These are phyloP conservation scores for Alcedo atthis DNA, from an alignment of 2,797 vertebrate species.

Conservation along the genomic window DNA sequence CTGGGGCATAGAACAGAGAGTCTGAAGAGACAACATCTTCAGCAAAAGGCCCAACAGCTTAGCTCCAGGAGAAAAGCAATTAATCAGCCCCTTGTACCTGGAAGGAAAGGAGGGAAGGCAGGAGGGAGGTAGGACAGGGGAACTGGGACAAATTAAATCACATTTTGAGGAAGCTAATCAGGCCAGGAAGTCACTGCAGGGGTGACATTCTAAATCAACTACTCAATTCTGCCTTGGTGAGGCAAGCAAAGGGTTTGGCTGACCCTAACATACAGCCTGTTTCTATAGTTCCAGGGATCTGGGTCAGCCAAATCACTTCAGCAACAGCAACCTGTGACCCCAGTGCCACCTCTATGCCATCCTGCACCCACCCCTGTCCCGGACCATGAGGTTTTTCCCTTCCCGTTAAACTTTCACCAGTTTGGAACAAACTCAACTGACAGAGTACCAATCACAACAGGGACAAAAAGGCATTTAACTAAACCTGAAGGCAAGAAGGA, in stretches of 20 bases:
- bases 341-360: neutral
- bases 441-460: neutral
- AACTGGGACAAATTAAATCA: neutral
- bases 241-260: neutral
- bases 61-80: neutral
- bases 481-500: slow-evolving; percentile 9
- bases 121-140: neutral
- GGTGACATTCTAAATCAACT: neutral
- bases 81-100: neutral
- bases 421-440: neutral
- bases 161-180: neutral
- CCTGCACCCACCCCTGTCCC: neutral
- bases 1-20: slow-evolving; percentile 68
- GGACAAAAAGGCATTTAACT: neutral
- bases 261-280: fast-evolving
- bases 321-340: neutral
- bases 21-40: neutral
- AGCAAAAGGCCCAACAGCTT: neutral
- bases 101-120: neutral
- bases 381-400: neutral
- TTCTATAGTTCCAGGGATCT: neutral
- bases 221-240: neutral
- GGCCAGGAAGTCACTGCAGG: neutral
- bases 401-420: neutral
- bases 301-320: neutral